Conservation (phyloP, 53 echinoderm and acorn worm genomes). For the Arbacia lixula region DNA sequence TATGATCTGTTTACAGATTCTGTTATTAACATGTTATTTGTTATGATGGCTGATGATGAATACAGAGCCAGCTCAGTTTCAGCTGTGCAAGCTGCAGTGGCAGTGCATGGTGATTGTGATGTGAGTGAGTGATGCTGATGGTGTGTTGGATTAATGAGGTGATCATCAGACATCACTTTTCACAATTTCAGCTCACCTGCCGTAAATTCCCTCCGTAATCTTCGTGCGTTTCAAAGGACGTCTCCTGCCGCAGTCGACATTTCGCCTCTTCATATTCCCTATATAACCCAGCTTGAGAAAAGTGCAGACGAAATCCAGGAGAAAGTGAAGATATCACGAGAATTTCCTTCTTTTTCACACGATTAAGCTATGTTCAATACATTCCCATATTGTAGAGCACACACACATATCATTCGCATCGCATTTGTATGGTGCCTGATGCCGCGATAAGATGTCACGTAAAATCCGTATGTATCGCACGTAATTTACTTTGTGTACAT, state of each 20-base stretch:
- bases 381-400: neutral
- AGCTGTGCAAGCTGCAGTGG: too few relatives aligned
- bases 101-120: too few relatives aligned
- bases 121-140: neutral
- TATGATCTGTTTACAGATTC: too few relatives aligned
- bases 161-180: neutral
- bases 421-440: too few relatives aligned
- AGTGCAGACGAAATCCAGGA: constrained; percentile 36
- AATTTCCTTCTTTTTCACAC: neutral
- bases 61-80: too few relatives aligned
- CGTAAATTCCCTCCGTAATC: constrained; percentile 98
- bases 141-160: neutral
- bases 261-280: constrained; percentile 99
- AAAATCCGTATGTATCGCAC: too few relatives aligned
- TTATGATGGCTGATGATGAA: too few relatives aligned
- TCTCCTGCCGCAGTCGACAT: constrained; percentile 99
- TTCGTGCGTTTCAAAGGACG: constrained; percentile 97
- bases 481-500: constrained; percentile 8
- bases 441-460: too few relatives aligned
- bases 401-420: too few relatives aligned
- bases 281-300: constrained; percentile 89
- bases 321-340: neutral
- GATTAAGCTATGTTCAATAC: neutral
- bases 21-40: too few relatives aligned
- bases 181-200: constrained; percentile 72